Percentiles rank a stretch among this genome's conserved stretches.
Conservation (phyloP, 2,888 invertebrate species). For the Tipula lateralis region DNA sequence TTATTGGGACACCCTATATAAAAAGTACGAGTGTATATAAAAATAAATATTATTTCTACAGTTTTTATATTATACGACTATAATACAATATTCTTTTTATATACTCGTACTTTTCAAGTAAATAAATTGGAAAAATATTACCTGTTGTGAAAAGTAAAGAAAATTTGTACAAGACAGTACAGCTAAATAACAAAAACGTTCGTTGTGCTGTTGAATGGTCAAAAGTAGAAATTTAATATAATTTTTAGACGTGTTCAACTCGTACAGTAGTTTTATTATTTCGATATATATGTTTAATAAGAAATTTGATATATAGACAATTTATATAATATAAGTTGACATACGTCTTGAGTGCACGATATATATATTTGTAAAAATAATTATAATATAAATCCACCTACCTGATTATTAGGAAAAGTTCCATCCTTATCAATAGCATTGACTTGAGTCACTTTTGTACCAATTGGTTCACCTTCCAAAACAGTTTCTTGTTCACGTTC, state of each 20-base stretch:
- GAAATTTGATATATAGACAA: no score
- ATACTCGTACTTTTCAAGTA: neutral
- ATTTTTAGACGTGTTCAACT: neutral
- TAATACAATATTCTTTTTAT: neutral
- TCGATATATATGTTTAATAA: no score
- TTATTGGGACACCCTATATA: no score
- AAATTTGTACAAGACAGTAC: neutral
- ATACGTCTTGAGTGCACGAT: no score
- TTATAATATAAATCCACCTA: no score
- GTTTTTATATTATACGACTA: neutral
- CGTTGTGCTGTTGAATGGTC: neutral
- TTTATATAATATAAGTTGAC: no score
- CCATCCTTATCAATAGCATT: conserved; percentile 96
- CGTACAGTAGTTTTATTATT: neutral
- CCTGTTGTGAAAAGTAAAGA: neutral
- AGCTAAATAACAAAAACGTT: neutral
- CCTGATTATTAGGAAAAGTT: conserved; percentile 91
- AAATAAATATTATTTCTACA: neutral
- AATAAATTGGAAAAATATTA: conserved; percentile 11
- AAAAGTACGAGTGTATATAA: neutral
- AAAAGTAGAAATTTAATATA: neutral
- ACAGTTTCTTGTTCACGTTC: conserved; percentile 94
- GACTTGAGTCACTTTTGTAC: conserved; percentile 92
- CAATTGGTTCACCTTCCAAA: conserved; percentile 89
- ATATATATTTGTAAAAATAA: no score